Evolutionary conservation across 1,140 invertebrate genomes (phyloP).

Genomic region (Pseudoatta argentina): DNA sequence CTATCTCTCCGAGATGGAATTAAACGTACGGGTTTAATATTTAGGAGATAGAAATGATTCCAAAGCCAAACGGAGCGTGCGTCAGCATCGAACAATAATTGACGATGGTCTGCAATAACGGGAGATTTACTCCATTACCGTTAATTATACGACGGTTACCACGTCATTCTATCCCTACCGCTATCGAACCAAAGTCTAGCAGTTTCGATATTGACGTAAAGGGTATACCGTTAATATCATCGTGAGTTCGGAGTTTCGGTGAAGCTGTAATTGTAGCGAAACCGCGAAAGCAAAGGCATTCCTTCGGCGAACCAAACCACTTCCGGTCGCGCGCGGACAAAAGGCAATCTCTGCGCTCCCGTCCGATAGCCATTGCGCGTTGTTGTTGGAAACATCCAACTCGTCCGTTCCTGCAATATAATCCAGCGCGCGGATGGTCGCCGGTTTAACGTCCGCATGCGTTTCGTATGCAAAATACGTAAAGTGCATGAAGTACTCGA

Average conservation of each 20-base stretch:
- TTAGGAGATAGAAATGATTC: conserved; percentile 50
- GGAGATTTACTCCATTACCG: conserved; percentile 53
- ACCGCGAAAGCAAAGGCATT: conserved; percentile 72
- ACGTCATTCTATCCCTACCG: conserved; percentile 49
- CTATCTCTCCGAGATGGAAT: not conserved
- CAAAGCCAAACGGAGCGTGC: not conserved
- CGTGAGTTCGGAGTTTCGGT: conserved; percentile 70
- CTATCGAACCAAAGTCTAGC: conserved; percentile 33
- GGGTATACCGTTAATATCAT: conserved; percentile 65
- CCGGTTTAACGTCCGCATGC: conserved; percentile 23
- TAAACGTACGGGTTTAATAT: conserved; percentile 42
- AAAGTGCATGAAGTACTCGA: conserved; percentile 50
- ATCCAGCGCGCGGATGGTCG: conserved; percentile 36
- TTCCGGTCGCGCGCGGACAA: conserved; percentile 66
- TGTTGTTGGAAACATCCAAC: conserved; percentile 41
- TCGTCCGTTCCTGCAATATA: conserved; percentile 54
- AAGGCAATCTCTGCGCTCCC: conserved; percentile 62
- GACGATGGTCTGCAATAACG: conserved; percentile 41
- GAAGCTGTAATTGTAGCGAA: conserved; percentile 68
- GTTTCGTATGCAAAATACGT: conserved; percentile 59
- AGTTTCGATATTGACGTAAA: conserved; percentile 64
- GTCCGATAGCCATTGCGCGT: conserved; percentile 13
- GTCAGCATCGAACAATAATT: conserved; percentile 58
- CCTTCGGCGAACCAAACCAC: conserved; percentile 66
- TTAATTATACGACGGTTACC: conserved; percentile 56